Base-by-base conservation (phyloP, 2,797 vertebrate genomes). In the Diplodus puntazzo region DNA sequence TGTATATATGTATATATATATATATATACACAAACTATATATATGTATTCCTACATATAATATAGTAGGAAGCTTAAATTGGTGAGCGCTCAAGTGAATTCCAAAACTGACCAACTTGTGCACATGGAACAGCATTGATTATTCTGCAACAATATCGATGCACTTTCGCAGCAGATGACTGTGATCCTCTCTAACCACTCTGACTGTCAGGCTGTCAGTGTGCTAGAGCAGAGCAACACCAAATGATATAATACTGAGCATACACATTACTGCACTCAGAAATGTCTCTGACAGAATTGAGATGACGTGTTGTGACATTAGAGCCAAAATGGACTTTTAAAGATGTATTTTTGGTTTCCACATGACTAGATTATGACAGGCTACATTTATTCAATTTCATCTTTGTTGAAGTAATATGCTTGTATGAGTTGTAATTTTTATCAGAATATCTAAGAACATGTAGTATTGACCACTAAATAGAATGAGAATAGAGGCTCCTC, bases 111-210 rank as follows among this genome's bases (percentile, higher is more conserved):
- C 39, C 70, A 69, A 78, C 42, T 34, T 0, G 10, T 23, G 23
- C 12, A 62, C 73, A 72, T 61, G 73, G 83, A 87, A 69, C 69
- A 48, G 3, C 61, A 83, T 83, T 0, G 84, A 92, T 90, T 85
- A 43, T 72, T 69, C 58, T 73, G 63, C 63, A 65, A 79, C 58
- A 61, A 71, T 43, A 73, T 88, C 66, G 30, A 71, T 72, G 79
- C 60, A 49, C 74, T 86, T 59, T 82, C 79, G 69, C 77, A 82
- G 66, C 4, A 63, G 78, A 79, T n/a, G 50, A 27, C 77, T 54
- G 71, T 16, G 68, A 82, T 78, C 14, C 21, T 48, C 46, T 43
- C 50, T 66, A 39, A 72, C 57, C 21, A 8, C 59, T 60, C 71
- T 49, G 10, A 25, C 71, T 74, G 49, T 70, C 58, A 11, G 53